Evolutionary conservation across 2,113 vertebrate species (phyloP).

Genomic region (Miniopterus natalensis): DNA sequence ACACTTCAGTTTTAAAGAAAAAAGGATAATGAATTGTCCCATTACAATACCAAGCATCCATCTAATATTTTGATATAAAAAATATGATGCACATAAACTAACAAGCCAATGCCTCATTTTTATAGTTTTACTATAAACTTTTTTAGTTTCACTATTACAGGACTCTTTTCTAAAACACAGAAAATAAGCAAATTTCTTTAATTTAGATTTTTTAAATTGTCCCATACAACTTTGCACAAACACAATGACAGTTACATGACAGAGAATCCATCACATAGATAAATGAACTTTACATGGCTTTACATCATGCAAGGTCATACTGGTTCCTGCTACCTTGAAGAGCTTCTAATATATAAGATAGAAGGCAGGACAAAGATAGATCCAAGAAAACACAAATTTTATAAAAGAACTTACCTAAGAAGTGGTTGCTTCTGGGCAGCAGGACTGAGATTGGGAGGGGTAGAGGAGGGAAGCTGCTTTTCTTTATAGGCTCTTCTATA

Average conservation of each 20-base stretch:
- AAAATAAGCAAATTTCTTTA: conserved; percentile 44
- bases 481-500: neutral
- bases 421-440: neutral
- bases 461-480: neutral
- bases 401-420: neutral
- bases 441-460: neutral
- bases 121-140: neutral
- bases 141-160: neutral
- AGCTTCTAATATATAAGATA: neutral
- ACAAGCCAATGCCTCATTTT: neutral
- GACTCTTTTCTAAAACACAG: conserved; percentile 33
- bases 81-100: conserved; percentile 30
- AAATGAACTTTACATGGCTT: neutral
- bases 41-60: neutral
- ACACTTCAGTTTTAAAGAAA: conserved; percentile 7
- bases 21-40: conserved; percentile 6
- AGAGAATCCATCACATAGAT: neutral
- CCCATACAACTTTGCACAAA: conserved; percentile 29
- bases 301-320: neutral
- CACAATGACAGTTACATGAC: neutral
- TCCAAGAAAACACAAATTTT: neutral
- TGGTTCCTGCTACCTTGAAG: neutral
- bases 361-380: neutral
- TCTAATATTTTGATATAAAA: conserved; percentile 46
- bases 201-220: neutral